Percentiles rank a stretch among this genome's conserved stretches.
Conservation (phyloP, 2,888 invertebrate species). For the Caenorhabditis sp. region DNA sequence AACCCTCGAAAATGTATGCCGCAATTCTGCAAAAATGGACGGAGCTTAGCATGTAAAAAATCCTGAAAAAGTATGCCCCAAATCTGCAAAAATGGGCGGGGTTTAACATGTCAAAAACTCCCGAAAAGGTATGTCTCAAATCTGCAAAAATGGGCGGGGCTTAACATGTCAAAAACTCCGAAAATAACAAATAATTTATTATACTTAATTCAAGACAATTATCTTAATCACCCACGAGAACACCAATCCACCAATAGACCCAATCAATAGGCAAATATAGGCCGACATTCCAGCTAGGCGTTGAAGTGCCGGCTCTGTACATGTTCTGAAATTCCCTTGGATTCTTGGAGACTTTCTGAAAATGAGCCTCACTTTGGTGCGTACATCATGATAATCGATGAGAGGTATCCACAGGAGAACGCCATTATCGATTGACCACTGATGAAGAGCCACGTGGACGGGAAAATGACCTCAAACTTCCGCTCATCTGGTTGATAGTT, state of each 20-base stretch:
- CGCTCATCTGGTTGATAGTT: conserved; percentile 80
- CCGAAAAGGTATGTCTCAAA: no score
- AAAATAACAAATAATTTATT: not conserved
- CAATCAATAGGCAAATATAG: conserved; percentile 26
- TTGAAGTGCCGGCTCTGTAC: conserved; percentile 19
- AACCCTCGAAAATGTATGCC: no score
- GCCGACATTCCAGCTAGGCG: conserved; percentile 37
- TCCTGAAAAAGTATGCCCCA: no score
- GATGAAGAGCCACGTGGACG: conserved; percentile 76
- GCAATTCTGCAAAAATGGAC: no score
- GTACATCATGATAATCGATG: conserved; percentile 92
- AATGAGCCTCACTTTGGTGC: conserved; percentile 75
- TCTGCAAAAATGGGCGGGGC: no score
- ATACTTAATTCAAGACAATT: not conserved
- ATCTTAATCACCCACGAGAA: conserved; percentile 32
- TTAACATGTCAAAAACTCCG: no score
- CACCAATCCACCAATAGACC: conserved; percentile 21
- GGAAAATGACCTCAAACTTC: conserved; percentile 79
- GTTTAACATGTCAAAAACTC: no score
- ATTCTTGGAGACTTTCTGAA: no score
- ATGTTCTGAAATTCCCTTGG: conserved; percentile 15
- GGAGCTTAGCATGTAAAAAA: no score
- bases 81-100: no score
- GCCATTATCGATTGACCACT: conserved; percentile 79
- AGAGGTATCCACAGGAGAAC: conserved; percentile 89